Conservation (phyloP, 2,888 invertebrate genomes). For the Ennomos fuscantarius region DNA sequence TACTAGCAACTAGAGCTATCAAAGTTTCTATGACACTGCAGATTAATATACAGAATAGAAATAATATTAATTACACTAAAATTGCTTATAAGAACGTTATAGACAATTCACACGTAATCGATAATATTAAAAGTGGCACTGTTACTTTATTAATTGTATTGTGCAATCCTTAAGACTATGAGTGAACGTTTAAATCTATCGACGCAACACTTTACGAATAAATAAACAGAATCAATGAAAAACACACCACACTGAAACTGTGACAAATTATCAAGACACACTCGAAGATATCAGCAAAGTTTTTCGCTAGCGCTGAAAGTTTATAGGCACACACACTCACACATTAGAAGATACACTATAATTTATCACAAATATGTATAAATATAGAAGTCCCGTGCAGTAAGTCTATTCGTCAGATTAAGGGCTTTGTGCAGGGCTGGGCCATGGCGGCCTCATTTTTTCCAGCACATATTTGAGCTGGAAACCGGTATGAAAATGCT, state of each 20-base stretch:
- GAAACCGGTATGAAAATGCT: slow-evolving; percentile 83
- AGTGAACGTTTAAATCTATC: slow-evolving; percentile 55
- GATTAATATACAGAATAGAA: slow-evolving; percentile 44
- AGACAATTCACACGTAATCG: slow-evolving; percentile 54
- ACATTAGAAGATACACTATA: slow-evolving; percentile 48
- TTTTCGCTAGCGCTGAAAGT: slow-evolving; percentile 53
- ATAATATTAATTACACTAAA: slow-evolving; percentile 44
- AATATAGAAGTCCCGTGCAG: slow-evolving; percentile 57
- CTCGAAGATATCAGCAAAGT: slow-evolving; percentile 55
- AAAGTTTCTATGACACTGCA: slow-evolving; percentile 59
- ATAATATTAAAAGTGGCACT: slow-evolving; percentile 76
- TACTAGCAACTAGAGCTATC: slow-evolving; percentile 50
- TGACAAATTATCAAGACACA: slow-evolving; percentile 78
- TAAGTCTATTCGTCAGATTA: slow-evolving; percentile 56
- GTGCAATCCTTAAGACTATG: slow-evolving; percentile 71
- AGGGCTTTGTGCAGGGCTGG: slow-evolving; percentile 74
- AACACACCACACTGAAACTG: slow-evolving; percentile 68
- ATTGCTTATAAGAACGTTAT: slow-evolving; percentile 61
- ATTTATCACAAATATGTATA: slow-evolving; percentile 50
- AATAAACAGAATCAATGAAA: slow-evolving; percentile 57
- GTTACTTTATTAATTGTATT: slow-evolving; percentile 67
- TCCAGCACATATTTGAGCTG: slow-evolving; percentile 82
- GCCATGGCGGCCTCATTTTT: slow-evolving; percentile 77
- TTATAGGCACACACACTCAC: slow-evolving; percentile 37
- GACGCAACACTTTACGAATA: slow-evolving; percentile 38